phyloP scores from a whole-genome alignment of 2,797 vertebrate species.

The Nasua narica region DNA sequence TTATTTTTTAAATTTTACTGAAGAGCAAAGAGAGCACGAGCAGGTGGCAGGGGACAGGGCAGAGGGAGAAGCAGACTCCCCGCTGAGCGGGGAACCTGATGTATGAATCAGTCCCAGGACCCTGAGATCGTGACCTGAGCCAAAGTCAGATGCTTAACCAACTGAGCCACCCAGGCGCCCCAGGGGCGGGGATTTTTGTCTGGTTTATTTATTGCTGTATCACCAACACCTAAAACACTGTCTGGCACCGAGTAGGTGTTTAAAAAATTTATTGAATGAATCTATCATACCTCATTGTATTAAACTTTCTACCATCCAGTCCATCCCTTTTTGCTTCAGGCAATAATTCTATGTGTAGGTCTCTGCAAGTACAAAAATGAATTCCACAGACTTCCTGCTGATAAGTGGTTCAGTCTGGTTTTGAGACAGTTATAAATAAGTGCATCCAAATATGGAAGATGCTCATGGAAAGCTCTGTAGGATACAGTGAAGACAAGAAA shows the following conservation, averaged over 20 bases:
- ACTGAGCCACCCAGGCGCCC: too few relatives aligned
- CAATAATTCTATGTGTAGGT: neutral
- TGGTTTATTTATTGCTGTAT: neutral
- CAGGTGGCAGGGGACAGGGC: too few relatives aligned
- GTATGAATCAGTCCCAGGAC: too few relatives aligned
- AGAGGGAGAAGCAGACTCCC: too few relatives aligned
- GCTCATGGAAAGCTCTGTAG: neutral
- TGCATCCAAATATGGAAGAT: neutral
- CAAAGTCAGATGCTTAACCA: too few relatives aligned
- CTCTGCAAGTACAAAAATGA: neutral
- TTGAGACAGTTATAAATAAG: slow-evolving; percentile 27
- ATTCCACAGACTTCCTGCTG: neutral
- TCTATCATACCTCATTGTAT: neutral
- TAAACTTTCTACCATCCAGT: neutral
- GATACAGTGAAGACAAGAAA: neutral
- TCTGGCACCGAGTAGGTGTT: neutral
- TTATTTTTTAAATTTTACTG: too few relatives aligned
- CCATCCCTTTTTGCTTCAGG: neutral
- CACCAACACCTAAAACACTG: neutral
- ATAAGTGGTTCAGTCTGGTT: neutral
- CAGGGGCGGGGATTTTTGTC: neutral
- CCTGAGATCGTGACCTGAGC: too few relatives aligned
- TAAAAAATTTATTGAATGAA: neutral
- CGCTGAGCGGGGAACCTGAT: too few relatives aligned
- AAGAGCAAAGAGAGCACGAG: too few relatives aligned